These are phyloP conservation scores for Geotrypetes seraphini DNA, from an alignment of 2,797 vertebrate genomes.

Conservation along the genomic window DNA sequence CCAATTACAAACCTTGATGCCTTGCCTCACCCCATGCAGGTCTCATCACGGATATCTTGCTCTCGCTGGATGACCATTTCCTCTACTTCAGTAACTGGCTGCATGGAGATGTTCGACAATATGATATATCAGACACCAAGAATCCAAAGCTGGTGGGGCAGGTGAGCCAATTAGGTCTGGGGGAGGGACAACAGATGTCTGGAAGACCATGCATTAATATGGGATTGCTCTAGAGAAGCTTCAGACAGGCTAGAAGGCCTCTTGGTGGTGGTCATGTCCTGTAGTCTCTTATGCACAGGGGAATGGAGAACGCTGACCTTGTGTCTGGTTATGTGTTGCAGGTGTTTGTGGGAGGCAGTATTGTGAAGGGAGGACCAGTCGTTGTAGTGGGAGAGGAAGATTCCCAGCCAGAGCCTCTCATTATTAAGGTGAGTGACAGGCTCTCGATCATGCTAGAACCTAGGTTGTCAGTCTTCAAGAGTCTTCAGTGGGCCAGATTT, in stretches of 20 bases:
- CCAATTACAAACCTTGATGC: too few relatives aligned
- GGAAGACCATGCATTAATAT: too few relatives aligned
- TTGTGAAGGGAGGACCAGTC: slow-evolving; percentile 56
- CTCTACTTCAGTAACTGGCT: slow-evolving; percentile 92
- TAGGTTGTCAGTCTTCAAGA: too few relatives aligned
- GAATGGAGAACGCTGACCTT: background rate
- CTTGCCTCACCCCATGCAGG: slow-evolving; percentile 45
- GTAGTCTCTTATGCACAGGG: background rate
- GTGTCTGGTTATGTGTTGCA: too few relatives aligned
- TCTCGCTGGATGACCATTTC: slow-evolving; percentile 83
- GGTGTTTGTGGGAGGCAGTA: slow-evolving; percentile 81
- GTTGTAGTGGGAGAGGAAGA: slow-evolving; percentile 68
- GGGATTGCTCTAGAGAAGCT: too few relatives aligned
- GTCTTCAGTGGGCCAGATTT: too few relatives aligned
- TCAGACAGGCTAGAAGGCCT: too few relatives aligned
- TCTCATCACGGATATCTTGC: slow-evolving; percentile 83
- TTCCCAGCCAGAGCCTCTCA: slow-evolving; percentile 59
- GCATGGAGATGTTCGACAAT: slow-evolving; percentile 86
- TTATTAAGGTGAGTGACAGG: slow-evolving; percentile 62
- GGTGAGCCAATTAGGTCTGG: slow-evolving; percentile 41
- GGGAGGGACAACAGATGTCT: accelerated
- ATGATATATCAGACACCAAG: slow-evolving; percentile 69
- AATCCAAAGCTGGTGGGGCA: slow-evolving; percentile 72
- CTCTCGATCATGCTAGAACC: too few relatives aligned
- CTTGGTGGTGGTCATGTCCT: too few relatives aligned